A percentile compares a stretch with the other conserved stretches of the same genome.
These are phyloP conservation scores for Hoplostethus mediterraneus DNA, from an alignment of 2,797 vertebrate species.

Conservation along the genomic window DNA sequence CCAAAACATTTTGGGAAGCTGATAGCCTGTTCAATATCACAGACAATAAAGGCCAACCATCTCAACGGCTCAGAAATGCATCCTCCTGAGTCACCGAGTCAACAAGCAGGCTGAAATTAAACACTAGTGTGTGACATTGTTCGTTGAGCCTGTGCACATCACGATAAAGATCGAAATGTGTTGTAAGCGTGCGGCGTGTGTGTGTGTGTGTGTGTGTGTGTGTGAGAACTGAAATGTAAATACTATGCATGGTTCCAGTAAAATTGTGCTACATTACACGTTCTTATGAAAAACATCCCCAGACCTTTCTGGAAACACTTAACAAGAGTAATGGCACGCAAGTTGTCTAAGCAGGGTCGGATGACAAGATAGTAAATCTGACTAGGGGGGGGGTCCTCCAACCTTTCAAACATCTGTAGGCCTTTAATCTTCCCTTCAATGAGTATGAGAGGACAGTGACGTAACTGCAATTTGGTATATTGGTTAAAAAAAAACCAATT, in stretches of 20 bases:
- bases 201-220: neutral
- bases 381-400: conserved; percentile 23
- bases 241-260: conserved; percentile 26
- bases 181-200: neutral
- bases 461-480: conserved; percentile 14
- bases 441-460: conserved; percentile 33
- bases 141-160: neutral
- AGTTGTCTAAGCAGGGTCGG: conserved; percentile 23
- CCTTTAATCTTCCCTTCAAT: conserved; percentile 37
- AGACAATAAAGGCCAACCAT: neutral
- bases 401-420: conserved; percentile 37
- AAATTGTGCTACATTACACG: conserved; percentile 16
- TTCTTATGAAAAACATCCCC: conserved; percentile 48
- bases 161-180: neutral
- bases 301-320: conserved; percentile 39
- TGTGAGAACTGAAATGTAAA: conserved; percentile 49
- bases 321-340: conserved; percentile 21
- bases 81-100: neutral
- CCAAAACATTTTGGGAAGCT: conserved; percentile 29
- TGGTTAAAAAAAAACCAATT: conserved; percentile 21
- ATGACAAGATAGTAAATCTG: conserved; percentile 54
- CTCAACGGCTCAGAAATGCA: neutral
- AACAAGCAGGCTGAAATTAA: neutral
- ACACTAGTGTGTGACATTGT: neutral
- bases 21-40: neutral